These are phyloP conservation scores for Scartelaos histophorus DNA, from an alignment of 2,113 vertebrate genomes.

Conservation along the genomic window DNA sequence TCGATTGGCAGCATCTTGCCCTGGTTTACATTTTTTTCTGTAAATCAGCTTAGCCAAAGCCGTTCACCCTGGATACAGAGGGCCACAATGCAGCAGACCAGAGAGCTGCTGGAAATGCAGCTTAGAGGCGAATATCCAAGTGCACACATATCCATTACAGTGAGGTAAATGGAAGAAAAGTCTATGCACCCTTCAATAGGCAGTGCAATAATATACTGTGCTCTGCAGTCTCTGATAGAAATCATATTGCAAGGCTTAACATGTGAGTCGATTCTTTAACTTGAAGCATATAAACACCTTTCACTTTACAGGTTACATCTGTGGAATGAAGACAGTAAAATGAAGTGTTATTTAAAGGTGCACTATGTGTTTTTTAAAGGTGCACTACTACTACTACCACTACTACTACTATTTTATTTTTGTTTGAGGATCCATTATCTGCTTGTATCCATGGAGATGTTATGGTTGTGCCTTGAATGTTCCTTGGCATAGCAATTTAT, in stretches of 20 bases:
- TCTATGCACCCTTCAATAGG: not conserved
- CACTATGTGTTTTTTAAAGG: too few species aligned
- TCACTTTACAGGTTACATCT: not conserved
- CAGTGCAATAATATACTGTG: not conserved
- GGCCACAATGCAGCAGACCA: conserved; percentile 17
- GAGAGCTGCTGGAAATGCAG: conserved; percentile 15
- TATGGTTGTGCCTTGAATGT: too few species aligned
- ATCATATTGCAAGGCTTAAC: not conserved
- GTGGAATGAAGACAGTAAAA: too few species aligned
- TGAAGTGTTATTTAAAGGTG: too few species aligned
- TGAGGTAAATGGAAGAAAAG: not conserved
- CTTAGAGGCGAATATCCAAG: conserved; percentile 17
- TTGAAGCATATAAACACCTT: not conserved
- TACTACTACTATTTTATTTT: too few species aligned
- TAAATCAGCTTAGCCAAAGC: conserved; percentile 63
- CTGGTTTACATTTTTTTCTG: conserved; percentile 45
- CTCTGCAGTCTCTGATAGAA: not conserved
- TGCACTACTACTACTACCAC: too few species aligned
- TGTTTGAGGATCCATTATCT: too few species aligned
- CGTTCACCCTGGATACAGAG: conserved; percentile 43
- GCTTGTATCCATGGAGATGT: too few species aligned
- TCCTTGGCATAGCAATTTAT: too few species aligned
- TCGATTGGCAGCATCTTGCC: conserved; percentile 66
- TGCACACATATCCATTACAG: not conserved
- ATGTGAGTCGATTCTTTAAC: not conserved